Conservation (phyloP, 2,888 invertebrate species). For the Cistogaster globosa region DNA sequence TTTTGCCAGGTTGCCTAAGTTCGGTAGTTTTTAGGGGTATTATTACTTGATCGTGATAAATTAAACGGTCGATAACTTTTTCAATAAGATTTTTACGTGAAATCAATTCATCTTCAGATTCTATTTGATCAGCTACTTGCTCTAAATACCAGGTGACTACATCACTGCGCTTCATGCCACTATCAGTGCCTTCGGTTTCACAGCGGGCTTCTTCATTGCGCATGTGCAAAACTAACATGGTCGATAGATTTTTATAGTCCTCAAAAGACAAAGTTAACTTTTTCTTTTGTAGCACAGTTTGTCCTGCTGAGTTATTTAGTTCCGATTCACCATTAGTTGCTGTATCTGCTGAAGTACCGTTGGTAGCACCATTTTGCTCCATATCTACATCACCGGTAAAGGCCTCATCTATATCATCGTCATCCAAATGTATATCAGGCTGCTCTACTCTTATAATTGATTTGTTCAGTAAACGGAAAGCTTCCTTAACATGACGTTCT, state of each 20-base stretch:
- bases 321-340: conserved; percentile 79
- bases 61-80: conserved; percentile 95
- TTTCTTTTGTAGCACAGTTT: conserved; percentile 85
- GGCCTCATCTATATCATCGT: conserved; percentile 85
- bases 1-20: conserved; percentile 74
- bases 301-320: conserved; percentile 76
- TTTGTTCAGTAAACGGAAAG: conserved; percentile 94
- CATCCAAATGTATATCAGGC: conserved; percentile 96
- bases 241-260: conserved; percentile 95
- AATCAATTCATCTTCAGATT: conserved; percentile 94
- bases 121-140: conserved; percentile 93
- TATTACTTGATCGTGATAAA: conserved; percentile 86
- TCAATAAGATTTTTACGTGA: conserved; percentile 95
- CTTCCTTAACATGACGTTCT: conserved; percentile 95
- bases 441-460: conserved; percentile 99
- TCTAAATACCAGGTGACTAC: conserved; percentile 97
- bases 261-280: conserved; percentile 94
- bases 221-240: conserved; percentile 95
- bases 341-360: conserved; percentile 54
- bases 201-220: conserved; percentile 90
- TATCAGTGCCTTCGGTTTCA: conserved; percentile 86
- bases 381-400: conserved; percentile 83
- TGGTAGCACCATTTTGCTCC: conserved; percentile 79
- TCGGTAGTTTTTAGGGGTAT: conserved; percentile 81
- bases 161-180: conserved; percentile 89